Evolutionary conservation across 2,113 vertebrate species (phyloP), one percentile per base, ranked within the genome.

Genomic region (Malaclemys terrapin): DNA sequence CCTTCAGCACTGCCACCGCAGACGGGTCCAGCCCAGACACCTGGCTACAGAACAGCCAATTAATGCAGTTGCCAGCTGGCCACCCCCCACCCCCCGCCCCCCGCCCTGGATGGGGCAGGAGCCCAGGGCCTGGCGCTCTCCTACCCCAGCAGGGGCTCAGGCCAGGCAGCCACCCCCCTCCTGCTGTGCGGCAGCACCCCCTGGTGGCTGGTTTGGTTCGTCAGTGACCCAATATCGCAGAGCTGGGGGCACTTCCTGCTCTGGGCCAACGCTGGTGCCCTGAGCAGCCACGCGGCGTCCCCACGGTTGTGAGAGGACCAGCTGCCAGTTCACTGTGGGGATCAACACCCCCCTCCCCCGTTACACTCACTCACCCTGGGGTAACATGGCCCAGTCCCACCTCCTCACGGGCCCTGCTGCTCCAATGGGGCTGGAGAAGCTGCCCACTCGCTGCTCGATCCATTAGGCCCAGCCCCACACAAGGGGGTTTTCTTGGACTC

Each of bases 11-110:
- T 89, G 96, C 87, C 92, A 94, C 97, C 0, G 76, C 79, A 81
- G 97, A 90, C 0, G 80, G 53, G 90, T 97, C 97, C 76, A 79
- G 76, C 87, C 96, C 7, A 2, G 97, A 96, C 84, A 97, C 97
- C 97, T 98, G 97, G 97, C 97, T 98, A 97, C 94, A 98, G 92
- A 98, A 94, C 78, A 93, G 87, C 57, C 83, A 95, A 92, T 97
- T 96, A 97, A 91, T 91, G 80, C 88, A 88, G 78, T 45, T 78
- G 95, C 96, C 35, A 42, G n/a, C 0, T 38, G 65, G 0, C 80
- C 86, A 0, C 0, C 16, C 47, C 35, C 16, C 1, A 27, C 2
- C 14, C 27, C 38, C 20, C 38, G 10, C 54, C 90, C 19, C 24
- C 1, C 2, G 8, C 80, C 10, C 42, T 25, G 45, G 35, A 52